Percentiles rank a stretch among this genome's conserved stretches.
phyloP scores from a whole-genome alignment of 2,113 vertebrate species.

The Tetrao urogallus region DNA sequence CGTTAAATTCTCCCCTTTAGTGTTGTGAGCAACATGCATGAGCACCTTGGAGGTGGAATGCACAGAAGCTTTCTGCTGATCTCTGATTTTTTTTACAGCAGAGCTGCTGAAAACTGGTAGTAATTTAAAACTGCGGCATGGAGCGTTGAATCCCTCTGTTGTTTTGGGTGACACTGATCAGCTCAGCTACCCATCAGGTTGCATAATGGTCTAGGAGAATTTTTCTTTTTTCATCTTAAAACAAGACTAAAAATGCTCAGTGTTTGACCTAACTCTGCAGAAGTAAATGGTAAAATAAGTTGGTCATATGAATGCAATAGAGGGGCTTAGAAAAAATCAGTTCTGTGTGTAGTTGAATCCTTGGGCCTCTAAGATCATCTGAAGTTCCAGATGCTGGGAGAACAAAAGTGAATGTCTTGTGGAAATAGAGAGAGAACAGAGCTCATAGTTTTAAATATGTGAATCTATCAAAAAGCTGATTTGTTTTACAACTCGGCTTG shows the following conservation, averaged over 20 bases:
- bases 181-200: neutral
- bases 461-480: neutral
- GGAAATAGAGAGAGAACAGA: neutral
- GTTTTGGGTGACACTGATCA: neutral
- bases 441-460: neutral
- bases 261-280: neutral
- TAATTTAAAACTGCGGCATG: neutral
- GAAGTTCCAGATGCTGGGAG: neutral
- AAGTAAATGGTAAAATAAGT: neutral
- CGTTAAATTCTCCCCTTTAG: slow-evolving; percentile 4
- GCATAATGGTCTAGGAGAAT: neutral
- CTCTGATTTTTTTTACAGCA: neutral
- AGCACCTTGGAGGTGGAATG: neutral
- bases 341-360: neutral
- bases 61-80: neutral
- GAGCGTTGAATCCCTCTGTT: neutral
- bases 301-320: neutral
- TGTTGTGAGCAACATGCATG: neutral
- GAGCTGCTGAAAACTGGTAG: neutral
- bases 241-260: neutral
- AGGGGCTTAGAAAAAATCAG: neutral
- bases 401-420: neutral
- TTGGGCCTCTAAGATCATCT: neutral
- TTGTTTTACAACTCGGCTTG: neutral
- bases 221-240: neutral